phyloP scores from a whole-genome alignment of 2,888 invertebrate species.

The Cantharis nigra region DNA sequence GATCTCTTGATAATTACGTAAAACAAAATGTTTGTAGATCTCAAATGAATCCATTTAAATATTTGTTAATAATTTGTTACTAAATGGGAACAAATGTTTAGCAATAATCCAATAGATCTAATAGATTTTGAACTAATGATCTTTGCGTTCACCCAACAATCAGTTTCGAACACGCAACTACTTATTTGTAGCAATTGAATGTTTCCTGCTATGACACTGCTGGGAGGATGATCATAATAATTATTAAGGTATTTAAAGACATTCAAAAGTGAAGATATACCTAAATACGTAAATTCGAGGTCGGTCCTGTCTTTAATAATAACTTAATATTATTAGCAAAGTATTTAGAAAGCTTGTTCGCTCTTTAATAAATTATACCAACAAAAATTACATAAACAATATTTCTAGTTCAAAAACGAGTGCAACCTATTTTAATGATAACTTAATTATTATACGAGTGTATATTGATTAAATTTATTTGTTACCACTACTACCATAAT shows the following conservation, averaged over 20 bases:
- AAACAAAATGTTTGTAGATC: not conserved
- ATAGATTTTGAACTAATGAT: not conserved
- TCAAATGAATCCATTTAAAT: not conserved
- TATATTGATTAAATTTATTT: not conserved
- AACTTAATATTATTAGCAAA: not conserved
- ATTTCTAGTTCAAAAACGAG: not conserved
- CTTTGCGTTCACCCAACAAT: too few species aligned
- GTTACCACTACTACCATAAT: not conserved
- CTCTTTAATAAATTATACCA: not conserved
- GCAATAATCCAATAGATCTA: not conserved
- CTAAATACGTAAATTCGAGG: not conserved
- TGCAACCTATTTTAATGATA: not conserved
- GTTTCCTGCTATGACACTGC: not conserved
- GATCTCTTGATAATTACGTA: not conserved
- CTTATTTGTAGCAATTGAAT: not conserved
- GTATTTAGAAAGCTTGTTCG: not conserved
- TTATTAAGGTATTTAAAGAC: not conserved
- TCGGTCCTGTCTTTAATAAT: not conserved
- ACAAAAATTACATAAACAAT: not conserved
- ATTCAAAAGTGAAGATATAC: not conserved
- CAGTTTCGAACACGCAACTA: too few species aligned
- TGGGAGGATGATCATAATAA: not conserved
- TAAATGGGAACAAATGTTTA: not conserved
- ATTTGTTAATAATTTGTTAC: not conserved
- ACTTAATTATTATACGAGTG: not conserved